Evolutionary conservation across 2,113 vertebrate genomes (phyloP).

Genomic region (Peromyscus leucopus): DNA sequence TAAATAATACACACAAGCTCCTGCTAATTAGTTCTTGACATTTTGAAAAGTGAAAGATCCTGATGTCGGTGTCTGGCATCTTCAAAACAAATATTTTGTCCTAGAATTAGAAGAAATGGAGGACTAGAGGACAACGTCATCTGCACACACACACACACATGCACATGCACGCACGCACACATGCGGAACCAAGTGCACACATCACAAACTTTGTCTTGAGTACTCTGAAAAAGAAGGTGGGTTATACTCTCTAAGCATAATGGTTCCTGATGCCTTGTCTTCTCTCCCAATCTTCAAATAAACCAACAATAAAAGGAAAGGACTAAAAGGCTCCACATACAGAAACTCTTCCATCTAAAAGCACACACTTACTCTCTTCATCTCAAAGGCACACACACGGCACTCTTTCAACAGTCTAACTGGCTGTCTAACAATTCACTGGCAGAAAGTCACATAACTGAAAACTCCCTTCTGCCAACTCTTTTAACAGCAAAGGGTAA

Average conservation of each 20-base stretch:
- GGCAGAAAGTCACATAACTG: not conserved
- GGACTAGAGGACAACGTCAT: not conserved
- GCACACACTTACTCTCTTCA: not conserved
- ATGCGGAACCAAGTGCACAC: not conserved
- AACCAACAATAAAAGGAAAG: slow-evolving; percentile 23
- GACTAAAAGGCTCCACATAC: not conserved
- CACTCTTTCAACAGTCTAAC: not conserved
- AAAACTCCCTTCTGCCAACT: slow-evolving; percentile 21
- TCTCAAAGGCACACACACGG: not conserved
- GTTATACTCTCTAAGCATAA: slow-evolving; percentile 15
- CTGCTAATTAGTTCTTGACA: not conserved
- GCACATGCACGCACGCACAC: not conserved
- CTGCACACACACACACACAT: no score
- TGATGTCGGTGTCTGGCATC: not conserved
- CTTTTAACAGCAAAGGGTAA: slow-evolving; percentile 15
- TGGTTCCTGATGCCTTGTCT: not conserved
- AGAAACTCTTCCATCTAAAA: not conserved
- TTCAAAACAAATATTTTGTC: not conserved
- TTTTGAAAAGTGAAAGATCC: slow-evolving; percentile 34
- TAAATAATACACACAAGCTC: not conserved
- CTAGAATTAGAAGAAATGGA: slow-evolving; percentile 15
- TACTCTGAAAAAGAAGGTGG: not conserved
- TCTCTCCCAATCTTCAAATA: slow-evolving; percentile 16
- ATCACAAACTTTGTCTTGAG: not conserved
- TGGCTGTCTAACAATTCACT: not conserved